A percentile compares a stretch with the other conserved stretches of the same genome.
Evolutionary conservation across 2,888 invertebrate species (phyloP).

Genomic region (Agrenia bidenticulata): DNA sequence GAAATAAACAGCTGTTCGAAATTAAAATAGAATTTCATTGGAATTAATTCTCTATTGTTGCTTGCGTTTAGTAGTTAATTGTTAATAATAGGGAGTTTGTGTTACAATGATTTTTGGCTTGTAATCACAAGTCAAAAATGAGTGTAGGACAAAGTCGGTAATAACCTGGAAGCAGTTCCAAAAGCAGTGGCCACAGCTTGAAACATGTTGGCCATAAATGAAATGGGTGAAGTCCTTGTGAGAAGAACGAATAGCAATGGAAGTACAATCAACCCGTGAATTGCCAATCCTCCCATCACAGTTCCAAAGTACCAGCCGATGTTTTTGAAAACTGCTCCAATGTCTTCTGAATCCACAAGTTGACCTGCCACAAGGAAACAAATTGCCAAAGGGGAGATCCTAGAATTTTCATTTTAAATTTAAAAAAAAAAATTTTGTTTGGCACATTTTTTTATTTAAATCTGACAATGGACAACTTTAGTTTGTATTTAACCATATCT

Average conservation of each 20-base stretch:
- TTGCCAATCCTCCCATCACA: slow-evolving; percentile 79
- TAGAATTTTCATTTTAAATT: slow-evolving; percentile 55
- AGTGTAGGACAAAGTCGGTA: neutral
- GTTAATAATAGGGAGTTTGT: no score
- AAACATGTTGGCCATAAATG: slow-evolving; percentile 75
- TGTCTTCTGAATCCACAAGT: slow-evolving; percentile 84
- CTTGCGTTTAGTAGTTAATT: neutral
- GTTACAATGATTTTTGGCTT: no score
- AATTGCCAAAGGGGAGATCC: slow-evolving; percentile 85
- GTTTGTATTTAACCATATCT: neutral
- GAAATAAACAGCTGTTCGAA: no score
- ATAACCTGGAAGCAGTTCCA: slow-evolving; percentile 84
- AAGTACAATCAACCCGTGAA: slow-evolving; percentile 87
- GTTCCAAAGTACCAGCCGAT: slow-evolving; percentile 90
- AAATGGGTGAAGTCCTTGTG: slow-evolving; percentile 78
- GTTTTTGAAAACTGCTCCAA: slow-evolving; percentile 77
- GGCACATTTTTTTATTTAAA: neutral
- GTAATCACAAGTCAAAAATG: no score
- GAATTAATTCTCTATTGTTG: no score
- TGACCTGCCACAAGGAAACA: slow-evolving; percentile 85
- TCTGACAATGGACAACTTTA: neutral
- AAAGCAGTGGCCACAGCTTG: slow-evolving; percentile 92
- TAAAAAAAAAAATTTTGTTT: neutral
- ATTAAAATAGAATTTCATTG: no score
- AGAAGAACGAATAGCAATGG: slow-evolving; percentile 80